A percentile compares a stretch with the other conserved stretches of the same genome.
Conservation (phyloP, 2,888 invertebrate species). For the Diarsia brunnea region DNA sequence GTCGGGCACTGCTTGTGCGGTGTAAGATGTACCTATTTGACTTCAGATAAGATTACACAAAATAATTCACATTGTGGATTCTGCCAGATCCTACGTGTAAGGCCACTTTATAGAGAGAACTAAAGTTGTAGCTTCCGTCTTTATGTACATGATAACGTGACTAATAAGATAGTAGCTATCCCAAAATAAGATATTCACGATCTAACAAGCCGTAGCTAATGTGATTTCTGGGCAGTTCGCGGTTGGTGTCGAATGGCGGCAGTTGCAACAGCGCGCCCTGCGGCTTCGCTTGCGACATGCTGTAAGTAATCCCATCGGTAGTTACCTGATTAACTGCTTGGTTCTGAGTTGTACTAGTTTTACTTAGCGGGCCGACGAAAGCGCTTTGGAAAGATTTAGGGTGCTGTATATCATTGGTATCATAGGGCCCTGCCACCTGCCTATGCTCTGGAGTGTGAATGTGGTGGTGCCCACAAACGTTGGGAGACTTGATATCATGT, state of each 20-base stretch:
- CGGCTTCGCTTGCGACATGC: conserved; percentile 68
- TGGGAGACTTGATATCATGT: no score
- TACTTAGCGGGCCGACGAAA: not conserved
- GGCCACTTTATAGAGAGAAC: no score
- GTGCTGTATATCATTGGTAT: not conserved
- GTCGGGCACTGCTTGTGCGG: not conserved
- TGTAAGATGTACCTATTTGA: not conserved
- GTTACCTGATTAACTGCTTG: not conserved
- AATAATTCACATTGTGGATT: not conserved
- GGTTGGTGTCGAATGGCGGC: conserved; percentile 65
- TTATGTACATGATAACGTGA: no score
- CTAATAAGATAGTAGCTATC: not conserved
- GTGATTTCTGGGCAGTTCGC: conserved; percentile 60
- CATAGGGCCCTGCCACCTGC: not conserved
- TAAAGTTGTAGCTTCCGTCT: not conserved
- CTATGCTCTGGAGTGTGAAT: no score
- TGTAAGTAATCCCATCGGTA: conserved; percentile 53
- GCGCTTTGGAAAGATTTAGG: not conserved
- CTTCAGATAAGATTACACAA: not conserved
- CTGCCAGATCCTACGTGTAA: no score
- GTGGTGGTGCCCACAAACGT: no score
- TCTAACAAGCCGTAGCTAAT: conserved; percentile 52
- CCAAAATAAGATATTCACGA: conserved; percentile 46
- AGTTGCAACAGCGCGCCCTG: conserved; percentile 66
- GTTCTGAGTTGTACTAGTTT: conserved; percentile 6